These are phyloP conservation scores for Labroides dimidiatus DNA, from an alignment of 2,797 vertebrate genomes.

Conservation along the genomic window DNA sequence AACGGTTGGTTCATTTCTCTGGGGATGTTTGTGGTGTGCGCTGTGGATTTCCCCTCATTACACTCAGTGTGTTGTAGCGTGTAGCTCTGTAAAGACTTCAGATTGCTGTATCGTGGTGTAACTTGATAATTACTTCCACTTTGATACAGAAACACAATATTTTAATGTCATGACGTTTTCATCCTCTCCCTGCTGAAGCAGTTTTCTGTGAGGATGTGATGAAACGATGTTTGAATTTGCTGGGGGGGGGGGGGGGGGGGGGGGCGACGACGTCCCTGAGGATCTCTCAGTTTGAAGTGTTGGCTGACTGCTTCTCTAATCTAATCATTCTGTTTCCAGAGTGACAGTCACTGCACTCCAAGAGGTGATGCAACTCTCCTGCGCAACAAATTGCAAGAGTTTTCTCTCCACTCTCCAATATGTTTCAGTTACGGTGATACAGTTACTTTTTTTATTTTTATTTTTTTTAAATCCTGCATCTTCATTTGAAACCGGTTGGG, in stretches of 20 bases:
- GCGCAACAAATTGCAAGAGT: conserved; percentile 10
- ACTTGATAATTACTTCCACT: conserved; percentile 13
- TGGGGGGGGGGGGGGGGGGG: too few relatives aligned
- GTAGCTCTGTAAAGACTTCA: not conserved
- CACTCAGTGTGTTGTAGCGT: not conserved
- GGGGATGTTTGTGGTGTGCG: conserved; percentile 1
- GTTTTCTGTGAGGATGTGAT: conserved; percentile 1
- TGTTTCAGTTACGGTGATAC: conserved; percentile 12
- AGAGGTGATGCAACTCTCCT: conserved; percentile 6
- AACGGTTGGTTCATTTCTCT: not conserved
- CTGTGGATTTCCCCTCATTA: not conserved
- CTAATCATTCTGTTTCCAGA: conserved; percentile 22
- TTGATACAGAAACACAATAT: not conserved
- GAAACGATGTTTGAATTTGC: not conserved
- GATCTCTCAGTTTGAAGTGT: conserved; percentile 8
- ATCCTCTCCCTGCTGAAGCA: not conserved
- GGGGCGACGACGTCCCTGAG: not conserved
- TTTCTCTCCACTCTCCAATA: conserved; percentile 7
- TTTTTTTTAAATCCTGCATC: not conserved
- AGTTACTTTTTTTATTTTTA: too few relatives aligned
- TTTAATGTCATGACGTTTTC: conserved; percentile 4
- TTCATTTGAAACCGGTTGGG: not conserved
- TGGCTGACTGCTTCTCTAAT: conserved; percentile 9
- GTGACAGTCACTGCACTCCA: conserved; percentile 4
- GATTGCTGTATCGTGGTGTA: conserved; percentile 1